These are phyloP conservation scores for Pelochelys cantorii DNA, from an alignment of 2,797 vertebrate species.

Conservation along the genomic window DNA sequence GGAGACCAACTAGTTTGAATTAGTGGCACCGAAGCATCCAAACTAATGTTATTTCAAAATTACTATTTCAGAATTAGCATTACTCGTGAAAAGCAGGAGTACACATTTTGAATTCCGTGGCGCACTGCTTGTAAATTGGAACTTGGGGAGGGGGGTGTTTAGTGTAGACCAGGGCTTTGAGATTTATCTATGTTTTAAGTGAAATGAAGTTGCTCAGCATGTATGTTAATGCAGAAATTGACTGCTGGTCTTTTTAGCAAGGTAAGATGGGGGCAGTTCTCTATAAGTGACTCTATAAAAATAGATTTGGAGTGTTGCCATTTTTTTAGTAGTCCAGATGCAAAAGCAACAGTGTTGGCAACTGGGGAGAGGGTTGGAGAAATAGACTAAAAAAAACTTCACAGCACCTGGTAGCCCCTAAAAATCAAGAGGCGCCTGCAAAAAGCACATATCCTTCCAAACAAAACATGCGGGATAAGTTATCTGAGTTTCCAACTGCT, in stretches of 20 bases:
- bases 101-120: no score
- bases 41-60: no score
- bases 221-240: fast-evolving
- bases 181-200: not conserved
- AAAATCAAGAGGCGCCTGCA: not conserved
- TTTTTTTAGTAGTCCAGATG: no score
- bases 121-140: no score
- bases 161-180: not conserved
- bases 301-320: not conserved
- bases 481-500: not conserved
- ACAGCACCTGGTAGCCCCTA: not conserved
- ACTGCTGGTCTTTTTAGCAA: no score
- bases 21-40: no score
- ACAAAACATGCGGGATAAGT: not conserved
- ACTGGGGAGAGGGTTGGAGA: not conserved
- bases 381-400: not conserved
- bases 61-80: no score
- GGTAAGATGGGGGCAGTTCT: not conserved
- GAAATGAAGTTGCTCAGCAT: not conserved
- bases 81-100: no score
- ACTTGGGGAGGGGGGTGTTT: no score
- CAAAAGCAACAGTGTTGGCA: not conserved
- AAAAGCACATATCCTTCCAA: fast-evolving
- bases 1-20: no score
- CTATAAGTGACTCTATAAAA: fast-evolving